These are phyloP conservation scores for Antidorcas marsupialis DNA, from an alignment of 2,113 vertebrate species.

Conservation along the genomic window DNA sequence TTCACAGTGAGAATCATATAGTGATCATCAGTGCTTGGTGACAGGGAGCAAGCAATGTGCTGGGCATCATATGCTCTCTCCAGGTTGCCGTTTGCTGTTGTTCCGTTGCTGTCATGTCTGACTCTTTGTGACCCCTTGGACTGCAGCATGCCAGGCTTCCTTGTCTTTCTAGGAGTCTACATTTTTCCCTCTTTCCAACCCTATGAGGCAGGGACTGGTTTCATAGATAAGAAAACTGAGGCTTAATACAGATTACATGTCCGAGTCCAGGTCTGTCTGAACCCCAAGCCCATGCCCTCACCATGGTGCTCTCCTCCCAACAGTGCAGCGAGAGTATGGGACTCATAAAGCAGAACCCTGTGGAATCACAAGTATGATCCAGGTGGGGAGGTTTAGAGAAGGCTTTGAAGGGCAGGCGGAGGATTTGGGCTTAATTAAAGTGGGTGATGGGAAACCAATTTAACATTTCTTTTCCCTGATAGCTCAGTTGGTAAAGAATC, in stretches of 20 bases:
- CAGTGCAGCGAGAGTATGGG: accelerated
- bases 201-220: accelerated
- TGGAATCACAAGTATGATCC: accelerated
- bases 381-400: accelerated
- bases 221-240: too few relatives aligned
- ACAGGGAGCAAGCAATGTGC: accelerated
- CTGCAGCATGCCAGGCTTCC: background rate
- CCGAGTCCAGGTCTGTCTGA: background rate
- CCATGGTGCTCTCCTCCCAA: accelerated
- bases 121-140: background rate
- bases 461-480: background rate
- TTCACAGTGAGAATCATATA: accelerated
- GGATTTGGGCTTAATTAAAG: accelerated
- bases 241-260: accelerated
- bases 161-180: background rate
- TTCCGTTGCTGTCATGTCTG: accelerated
- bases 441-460: too few relatives aligned
- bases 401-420: background rate
- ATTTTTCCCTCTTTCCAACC: accelerated
- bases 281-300: accelerated
- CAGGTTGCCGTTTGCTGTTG: background rate
- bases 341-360: accelerated
- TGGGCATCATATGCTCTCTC: accelerated
- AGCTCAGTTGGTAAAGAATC: background rate
- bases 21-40: accelerated